Evolutionary conservation across 2,113 vertebrate genomes (phyloP).

Genomic region (Narcine bancroftii): DNA sequence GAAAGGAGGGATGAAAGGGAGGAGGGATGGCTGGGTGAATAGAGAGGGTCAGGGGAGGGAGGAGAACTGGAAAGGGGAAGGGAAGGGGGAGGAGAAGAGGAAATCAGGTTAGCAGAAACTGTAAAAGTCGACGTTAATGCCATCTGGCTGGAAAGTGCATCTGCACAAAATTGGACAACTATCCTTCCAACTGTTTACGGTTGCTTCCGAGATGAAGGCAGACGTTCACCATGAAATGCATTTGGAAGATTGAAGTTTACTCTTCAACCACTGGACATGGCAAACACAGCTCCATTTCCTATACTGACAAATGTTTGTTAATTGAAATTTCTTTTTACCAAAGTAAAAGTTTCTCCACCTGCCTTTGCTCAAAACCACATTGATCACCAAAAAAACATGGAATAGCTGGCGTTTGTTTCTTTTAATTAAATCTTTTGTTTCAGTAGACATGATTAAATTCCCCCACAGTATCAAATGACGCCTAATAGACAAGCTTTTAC

Average conservation of each 20-base stretch:
- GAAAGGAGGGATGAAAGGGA: too few species aligned
- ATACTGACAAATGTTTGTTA: not conserved
- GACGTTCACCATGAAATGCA: not conserved
- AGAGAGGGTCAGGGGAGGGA: too few species aligned
- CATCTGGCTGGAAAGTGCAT: too few species aligned
- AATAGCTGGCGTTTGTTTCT: not conserved
- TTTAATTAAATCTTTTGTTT: not conserved
- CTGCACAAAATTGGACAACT: not conserved
- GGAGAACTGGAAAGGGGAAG: too few species aligned
- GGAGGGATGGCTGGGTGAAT: too few species aligned
- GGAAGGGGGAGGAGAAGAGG: too few species aligned
- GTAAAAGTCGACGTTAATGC: too few species aligned
- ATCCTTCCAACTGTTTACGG: not conserved
- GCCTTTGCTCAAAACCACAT: not conserved
- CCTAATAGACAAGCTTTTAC: not conserved
- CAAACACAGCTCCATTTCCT: not conserved
- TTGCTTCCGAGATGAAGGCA: not conserved
- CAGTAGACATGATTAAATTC: not conserved
- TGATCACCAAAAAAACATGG: not conserved
- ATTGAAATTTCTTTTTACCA: not conserved
- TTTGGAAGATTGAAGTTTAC: not conserved
- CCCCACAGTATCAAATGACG: not conserved
- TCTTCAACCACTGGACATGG: not conserved
- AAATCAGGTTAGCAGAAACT: too few species aligned
- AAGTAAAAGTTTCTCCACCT: not conserved